A percentile compares a stretch with the other conserved stretches of the same genome.
phyloP scores from a whole-genome alignment of 2,113 vertebrate genomes.

The Passer domesticus region DNA sequence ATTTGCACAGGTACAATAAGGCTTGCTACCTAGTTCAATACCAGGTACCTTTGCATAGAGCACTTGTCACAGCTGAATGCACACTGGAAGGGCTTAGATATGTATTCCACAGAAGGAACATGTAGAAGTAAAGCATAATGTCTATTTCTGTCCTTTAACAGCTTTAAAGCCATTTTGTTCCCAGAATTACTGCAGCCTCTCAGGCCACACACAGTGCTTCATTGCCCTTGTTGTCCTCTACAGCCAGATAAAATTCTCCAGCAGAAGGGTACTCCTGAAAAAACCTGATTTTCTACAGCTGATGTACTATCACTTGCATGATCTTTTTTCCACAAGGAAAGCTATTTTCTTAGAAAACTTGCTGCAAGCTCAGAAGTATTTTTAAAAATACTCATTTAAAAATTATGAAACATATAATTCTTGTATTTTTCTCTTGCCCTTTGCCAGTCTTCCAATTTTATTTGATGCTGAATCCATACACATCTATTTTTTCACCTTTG shows the following conservation, averaged over 20 bases:
- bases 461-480: neutral
- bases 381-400: neutral
- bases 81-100: neutral
- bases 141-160: slow-evolving; percentile 3
- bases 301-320: neutral
- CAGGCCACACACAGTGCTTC: neutral
- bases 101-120: neutral
- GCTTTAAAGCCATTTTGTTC: slow-evolving; percentile 22
- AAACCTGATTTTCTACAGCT: neutral
- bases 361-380: neutral
- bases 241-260: neutral
- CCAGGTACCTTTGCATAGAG: neutral
- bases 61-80: slow-evolving; percentile 5
- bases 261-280: neutral
- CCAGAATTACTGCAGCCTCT: neutral
- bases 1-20: neutral
- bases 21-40: neutral
- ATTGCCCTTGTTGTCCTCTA: neutral
- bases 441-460: neutral
- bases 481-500: neutral
- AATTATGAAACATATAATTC: neutral
- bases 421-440: neutral
- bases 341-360: neutral
- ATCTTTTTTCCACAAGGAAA: neutral
- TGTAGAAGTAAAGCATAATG: neutral